Percentiles rank a stretch among this genome's conserved stretches.
phyloP scores from a whole-genome alignment of 2,113 vertebrate species.

The Pungitius pungitius region DNA sequence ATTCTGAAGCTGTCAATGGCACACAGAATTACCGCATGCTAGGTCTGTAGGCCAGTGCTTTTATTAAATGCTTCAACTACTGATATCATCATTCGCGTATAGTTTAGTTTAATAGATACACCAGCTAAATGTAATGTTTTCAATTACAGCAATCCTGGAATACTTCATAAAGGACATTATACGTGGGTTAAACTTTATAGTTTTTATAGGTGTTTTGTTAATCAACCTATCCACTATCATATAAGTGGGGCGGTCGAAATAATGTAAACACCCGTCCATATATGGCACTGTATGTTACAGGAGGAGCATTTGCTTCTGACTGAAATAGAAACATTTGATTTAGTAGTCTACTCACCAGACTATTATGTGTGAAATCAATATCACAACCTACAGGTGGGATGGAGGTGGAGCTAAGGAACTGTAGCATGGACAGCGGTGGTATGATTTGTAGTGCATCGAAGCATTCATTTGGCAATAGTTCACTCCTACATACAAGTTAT shows the following conservation, averaged over 20 bases:
- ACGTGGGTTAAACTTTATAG: neutral
- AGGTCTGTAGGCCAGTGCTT: neutral
- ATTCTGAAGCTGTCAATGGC: constrained; percentile 11
- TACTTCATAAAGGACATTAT: neutral
- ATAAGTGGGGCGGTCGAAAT: no score
- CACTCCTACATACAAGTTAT: neutral
- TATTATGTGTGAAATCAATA: neutral
- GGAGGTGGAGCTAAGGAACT: neutral
- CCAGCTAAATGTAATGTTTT: neutral
- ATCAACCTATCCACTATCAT: no score
- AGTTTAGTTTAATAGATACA: neutral
- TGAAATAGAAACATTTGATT: neutral
- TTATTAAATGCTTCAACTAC: neutral
- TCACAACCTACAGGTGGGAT: neutral
- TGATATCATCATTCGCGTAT: neutral
- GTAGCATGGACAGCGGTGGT: neutral
- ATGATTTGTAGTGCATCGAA: neutral
- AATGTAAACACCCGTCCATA: neutral
- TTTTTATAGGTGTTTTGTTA: no score
- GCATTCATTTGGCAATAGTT: constrained; percentile 2
- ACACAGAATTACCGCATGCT: neutral
- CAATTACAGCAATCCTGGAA: neutral
- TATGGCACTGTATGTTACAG: no score
- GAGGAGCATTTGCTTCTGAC: no score
- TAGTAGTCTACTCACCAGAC: neutral